These are phyloP conservation scores for Tiliacea citrago DNA, from an alignment of 2,888 invertebrate genomes.

Conservation along the genomic window DNA sequence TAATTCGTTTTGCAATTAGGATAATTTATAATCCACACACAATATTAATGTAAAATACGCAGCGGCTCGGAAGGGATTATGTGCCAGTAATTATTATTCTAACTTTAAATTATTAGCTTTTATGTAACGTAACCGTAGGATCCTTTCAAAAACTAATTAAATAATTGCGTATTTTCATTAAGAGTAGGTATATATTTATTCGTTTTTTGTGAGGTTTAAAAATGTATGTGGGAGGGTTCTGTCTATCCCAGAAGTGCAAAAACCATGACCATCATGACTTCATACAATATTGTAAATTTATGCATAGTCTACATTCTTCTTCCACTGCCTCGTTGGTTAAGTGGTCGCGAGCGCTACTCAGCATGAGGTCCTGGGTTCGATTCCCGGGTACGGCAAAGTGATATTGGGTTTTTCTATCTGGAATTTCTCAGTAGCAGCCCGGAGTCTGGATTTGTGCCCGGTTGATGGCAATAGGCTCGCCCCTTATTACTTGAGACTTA, in stretches of 20 bases:
- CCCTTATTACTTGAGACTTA: too few species aligned
- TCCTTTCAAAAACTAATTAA: too few species aligned
- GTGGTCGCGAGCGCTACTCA: too few species aligned
- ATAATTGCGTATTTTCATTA: neutral
- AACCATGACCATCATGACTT: neutral
- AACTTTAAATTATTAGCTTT: neutral
- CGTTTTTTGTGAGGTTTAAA: neutral
- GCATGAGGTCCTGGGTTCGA: too few species aligned
- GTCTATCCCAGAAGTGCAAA: neutral
- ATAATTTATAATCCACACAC: constrained; percentile 6
- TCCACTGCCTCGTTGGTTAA: too few species aligned
- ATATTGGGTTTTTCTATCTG: too few species aligned
- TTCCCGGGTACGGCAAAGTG: too few species aligned
- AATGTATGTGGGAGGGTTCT: neutral
- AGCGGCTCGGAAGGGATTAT: neutral
- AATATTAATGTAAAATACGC: neutral
- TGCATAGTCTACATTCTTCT: neutral
- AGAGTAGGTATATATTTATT: neutral
- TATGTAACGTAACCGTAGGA: neutral
- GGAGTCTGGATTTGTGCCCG: too few species aligned
- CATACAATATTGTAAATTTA: neutral
- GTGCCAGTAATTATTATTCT: neutral
- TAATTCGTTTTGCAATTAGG: neutral
- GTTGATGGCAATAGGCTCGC: too few species aligned
- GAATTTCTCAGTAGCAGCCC: too few species aligned